Evolutionary conservation across 2,888 invertebrate genomes (phyloP), one percentile per base, ranked within the genome.

Genomic region (Sarcophaga subvicina): DNA sequence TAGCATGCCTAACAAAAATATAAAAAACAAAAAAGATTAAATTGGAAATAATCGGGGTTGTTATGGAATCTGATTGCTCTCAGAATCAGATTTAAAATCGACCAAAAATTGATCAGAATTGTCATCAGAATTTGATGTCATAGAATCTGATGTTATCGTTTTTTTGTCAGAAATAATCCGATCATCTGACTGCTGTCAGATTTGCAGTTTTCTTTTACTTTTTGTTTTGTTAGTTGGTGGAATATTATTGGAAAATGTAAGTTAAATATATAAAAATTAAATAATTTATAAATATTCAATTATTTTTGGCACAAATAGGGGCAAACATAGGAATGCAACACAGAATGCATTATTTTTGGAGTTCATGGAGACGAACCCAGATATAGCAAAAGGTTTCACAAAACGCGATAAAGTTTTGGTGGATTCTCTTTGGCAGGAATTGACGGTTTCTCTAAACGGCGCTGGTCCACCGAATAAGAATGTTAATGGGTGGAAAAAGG

Each of bases 341-440:
- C 70, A 70, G 62, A 79, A 71, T 17, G 8, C 62, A 14, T 60
- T 79, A 63, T 37, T 78, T 14, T 3, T 78, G 8, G 59, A 78
- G 45, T 78, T 69, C 22, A 80, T 80, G 73, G 73, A 72, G 59
- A 67, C 66, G 27, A 25, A 77, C 27, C 27, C 71, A n/a, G 71
- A 70, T 59, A 70, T 70, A 14, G 70, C 64, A 27, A 70, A 54
- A 20, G 82, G 59, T 10, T 72, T 83, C 49, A 78, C 77, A 77
- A 83, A 77, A 59, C 69, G 66, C 17, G 83, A 78, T 47, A 83
- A 83, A 60, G 64, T 59, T 14, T 14, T 64, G 11, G 72, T 77
- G 45, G 59, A 83, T 64, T 49, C 66, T 47, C 59, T 82, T 22
- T 82, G 81, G 76, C 63, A 82, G 37, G 63, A 82, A 54, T 60